Conservation (phyloP, 2,888 invertebrate species). For the Agrotis clavis region DNA sequence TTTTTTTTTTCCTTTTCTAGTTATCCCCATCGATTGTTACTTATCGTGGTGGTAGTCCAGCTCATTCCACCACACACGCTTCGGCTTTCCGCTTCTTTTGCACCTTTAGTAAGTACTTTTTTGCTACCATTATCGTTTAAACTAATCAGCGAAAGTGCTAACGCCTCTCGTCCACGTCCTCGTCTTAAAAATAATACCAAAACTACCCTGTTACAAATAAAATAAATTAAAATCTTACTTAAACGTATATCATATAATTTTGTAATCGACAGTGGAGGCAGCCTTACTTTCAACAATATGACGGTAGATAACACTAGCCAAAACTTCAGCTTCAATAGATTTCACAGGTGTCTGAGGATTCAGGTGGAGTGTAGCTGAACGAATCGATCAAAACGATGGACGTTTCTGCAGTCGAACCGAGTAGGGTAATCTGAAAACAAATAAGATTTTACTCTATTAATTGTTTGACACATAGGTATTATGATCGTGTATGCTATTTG, state of each 20-base stretch:
- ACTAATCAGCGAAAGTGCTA: conserved; percentile 11
- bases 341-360: conserved; percentile 63
- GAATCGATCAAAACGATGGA: conserved; percentile 76
- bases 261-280: conserved; percentile 37
- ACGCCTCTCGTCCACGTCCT: conserved; percentile 8
- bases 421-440: conserved; percentile 72
- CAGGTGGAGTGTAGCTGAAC: conserved; percentile 73
- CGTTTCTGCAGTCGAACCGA: conserved; percentile 68
- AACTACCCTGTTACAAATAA: conserved; percentile 11
- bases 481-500: background rate
- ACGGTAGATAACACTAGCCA: conserved; percentile 30
- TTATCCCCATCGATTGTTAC: conserved; percentile 1
- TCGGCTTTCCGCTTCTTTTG: background rate
- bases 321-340: conserved; percentile 59
- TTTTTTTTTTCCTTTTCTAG: background rate
- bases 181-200: background rate
- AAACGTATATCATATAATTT: conserved; percentile 22
- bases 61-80: conserved; percentile 9
- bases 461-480: background rate
- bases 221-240: conserved; percentile 32
- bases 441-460: conserved; percentile 2
- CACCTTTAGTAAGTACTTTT: conserved; percentile 21
- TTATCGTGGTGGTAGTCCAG: conserved; percentile 10
- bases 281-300: conserved; percentile 52
- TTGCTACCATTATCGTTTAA: background rate